Evolutionary conservation across 2,888 invertebrate species (phyloP), one percentile per base, ranked within the genome.

Genomic region (Diarsia dahlii): DNA sequence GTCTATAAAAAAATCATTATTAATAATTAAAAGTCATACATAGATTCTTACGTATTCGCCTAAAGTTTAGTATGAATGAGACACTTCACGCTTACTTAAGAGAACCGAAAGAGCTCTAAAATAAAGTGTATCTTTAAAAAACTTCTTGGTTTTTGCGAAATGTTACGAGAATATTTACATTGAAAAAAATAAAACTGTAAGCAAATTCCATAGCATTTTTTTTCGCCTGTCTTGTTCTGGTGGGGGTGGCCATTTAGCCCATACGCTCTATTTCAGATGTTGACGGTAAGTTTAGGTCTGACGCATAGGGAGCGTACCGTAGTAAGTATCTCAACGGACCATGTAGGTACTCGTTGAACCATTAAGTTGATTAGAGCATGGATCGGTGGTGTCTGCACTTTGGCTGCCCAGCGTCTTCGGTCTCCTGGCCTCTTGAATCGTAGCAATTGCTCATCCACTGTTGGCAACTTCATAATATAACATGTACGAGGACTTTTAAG

Each of bases 181-280:
- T 94, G 86, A 94, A 84, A 60, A 58, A 84, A 89, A 95, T 95
- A 95, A 95, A 95, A 92, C 93, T 95, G 95, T 90, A 95, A 95
- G 95, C 95, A 95, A 94, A 95, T 92, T 92, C 93, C 93, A 91
- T 94, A 95, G 95, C 91, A 94, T 95, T 96, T 95, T 95, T 89
- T 93, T 95, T 95, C 90, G 93, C 90, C 92, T 90, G 92, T 92
- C 87, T 88, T 91, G 75, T 84, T 91, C 92, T 95, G 93, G 93
- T 95, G 95, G 95, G 94, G 95, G 93, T 93, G 94, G 94, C 93
- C 94, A 93, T 92, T 94, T 93, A 94, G 94, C 91, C 91, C 91
- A 92, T 92, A 92, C 94, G 93, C 94, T 96, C 95, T 96, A 95
- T 96, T 96, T 95, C 96, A 96, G 96, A 96, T 96, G 96, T 95